Base-by-base conservation (phyloP, 2,888 invertebrate species). In the Candidula unifasciata region DNA sequence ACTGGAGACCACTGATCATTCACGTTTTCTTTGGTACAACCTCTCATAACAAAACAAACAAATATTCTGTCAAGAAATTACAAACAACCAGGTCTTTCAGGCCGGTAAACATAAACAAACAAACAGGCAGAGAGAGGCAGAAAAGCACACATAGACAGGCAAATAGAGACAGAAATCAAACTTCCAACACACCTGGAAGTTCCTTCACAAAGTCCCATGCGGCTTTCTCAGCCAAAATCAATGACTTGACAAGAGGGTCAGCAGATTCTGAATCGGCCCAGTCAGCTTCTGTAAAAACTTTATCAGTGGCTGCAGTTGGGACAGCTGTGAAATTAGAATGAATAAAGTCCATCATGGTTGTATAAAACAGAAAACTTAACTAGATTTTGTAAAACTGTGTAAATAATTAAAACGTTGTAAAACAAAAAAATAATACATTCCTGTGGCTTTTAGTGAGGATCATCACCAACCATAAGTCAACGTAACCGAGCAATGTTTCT, bases 191-290 rank as follows among this genome's bases (percentile, higher is more conserved):
- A 91, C 93, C 94, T 88, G 93, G 92, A 27, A 94, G 89, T 77
- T 93, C 93, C 85, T 94, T 93, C 16, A 95, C 92, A 88, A 94
- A 95, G 83, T 95, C 94, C 95, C 95, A 95, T 0, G 95, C 95
- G 24, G 94, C 94, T 87, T 93, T 94, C 89, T 95, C 95, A 2
- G 95, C 95, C 79, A 94, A 89, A 10, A 94, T 94, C 89, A 95
- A 95, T 87, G 94, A 94, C 88, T 93, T 94, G 64, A 91, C 91
- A 86, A 94, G 94, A 18, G 93, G 89, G 57, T 93, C 93, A n/a
- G 93, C 87, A 35, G 88, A 90, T 35, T 91, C 93, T 3, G 91
- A 87, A 82, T 94, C 92, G 69, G 92, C 92, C 94, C 94, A 94
- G 86, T 94, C 93, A 81, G 93, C 93, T 88, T 94, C 94, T 30